Base-by-base conservation (phyloP, 1,140 invertebrate species). In the Zelostemma sp. region DNA sequence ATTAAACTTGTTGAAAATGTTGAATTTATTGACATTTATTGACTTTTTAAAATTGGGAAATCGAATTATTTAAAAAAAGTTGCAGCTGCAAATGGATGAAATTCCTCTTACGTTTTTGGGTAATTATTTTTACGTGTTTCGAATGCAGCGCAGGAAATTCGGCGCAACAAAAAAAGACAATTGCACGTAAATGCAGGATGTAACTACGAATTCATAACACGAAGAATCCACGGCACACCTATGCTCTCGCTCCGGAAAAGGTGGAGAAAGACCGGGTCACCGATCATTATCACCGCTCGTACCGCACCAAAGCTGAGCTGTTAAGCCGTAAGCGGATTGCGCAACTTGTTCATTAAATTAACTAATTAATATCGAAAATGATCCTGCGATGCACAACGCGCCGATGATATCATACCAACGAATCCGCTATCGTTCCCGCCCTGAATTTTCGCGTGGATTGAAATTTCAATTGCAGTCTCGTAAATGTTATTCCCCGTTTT, bases 321-420 rank as follows among this genome's bases (percentile, higher is more conserved):
- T 71, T 76, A 72, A 75, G 62, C 68, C 53, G 50, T 74, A 78
- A 78, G 73, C 75, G 73, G 73, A 77, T 78, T 76, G 73, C 56
- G 43, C 62, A 68, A 68, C 63, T 54, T 72, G 71, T 72, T 74
- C 68, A 79, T 79, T 78, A 79, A 78, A 78, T 77, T 73, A 74
- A 74, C 66, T 77, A 73, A 79, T 80, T 74, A 79, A 77, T 78
- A 78, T 75, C 66, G 56, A 61, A 72, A 76, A 76, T 72, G 49
- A 62, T 51, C 50, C 45, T 9, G 31, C 47, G 48, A 74, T 69
- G 46, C 61, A 57, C 47, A 62, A 47, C 54, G 46, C 57, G 49
- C 58, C 54, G 54, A 55, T 64, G 57, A 53, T 54, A 70, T 51
- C 60, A 54, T 61, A 65, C 54, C 54, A 69, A 57, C 56, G 58